phyloP scores from a whole-genome alignment of 1,140 invertebrate species.

The Atta cephalotes region DNA sequence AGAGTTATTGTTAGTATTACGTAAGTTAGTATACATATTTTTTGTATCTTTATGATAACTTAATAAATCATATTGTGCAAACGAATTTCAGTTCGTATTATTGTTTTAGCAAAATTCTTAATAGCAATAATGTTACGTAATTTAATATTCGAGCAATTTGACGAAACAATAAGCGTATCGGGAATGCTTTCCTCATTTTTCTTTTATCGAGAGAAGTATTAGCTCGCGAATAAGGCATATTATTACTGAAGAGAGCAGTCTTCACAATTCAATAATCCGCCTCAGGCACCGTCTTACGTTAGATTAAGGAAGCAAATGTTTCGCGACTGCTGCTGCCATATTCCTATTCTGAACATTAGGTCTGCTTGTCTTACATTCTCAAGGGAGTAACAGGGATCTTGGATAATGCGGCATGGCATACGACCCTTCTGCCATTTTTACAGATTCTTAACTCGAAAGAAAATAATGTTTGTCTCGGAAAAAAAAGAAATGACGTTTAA shows the following conservation, averaged over 20 bases:
- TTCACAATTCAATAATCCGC: constrained; percentile 58
- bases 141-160: neutral
- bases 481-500: neutral
- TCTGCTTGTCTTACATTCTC: constrained; percentile 48
- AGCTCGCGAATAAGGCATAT: constrained; percentile 32
- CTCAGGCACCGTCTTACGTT: constrained; percentile 46
- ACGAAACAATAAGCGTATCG: neutral
- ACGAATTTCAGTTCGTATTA: neutral
- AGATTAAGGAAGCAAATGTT: constrained; percentile 58
- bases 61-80: neutral
- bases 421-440: constrained; percentile 27
- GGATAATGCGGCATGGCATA: constrained; percentile 27
- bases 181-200: neutral
- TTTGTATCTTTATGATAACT: neutral
- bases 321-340: constrained; percentile 33
- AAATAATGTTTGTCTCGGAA: constrained; percentile 29
- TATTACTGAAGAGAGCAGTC: constrained; percentile 31
- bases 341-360: constrained; percentile 37
- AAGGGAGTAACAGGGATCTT: constrained; percentile 4
- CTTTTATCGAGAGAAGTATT: neutral
- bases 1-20: neutral
- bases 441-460: constrained; percentile 31
- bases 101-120: neutral
- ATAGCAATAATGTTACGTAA: neutral
- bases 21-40: neutral